These are phyloP conservation scores for Eilema griseolum DNA, from an alignment of 2,888 invertebrate species.

Conservation along the genomic window DNA sequence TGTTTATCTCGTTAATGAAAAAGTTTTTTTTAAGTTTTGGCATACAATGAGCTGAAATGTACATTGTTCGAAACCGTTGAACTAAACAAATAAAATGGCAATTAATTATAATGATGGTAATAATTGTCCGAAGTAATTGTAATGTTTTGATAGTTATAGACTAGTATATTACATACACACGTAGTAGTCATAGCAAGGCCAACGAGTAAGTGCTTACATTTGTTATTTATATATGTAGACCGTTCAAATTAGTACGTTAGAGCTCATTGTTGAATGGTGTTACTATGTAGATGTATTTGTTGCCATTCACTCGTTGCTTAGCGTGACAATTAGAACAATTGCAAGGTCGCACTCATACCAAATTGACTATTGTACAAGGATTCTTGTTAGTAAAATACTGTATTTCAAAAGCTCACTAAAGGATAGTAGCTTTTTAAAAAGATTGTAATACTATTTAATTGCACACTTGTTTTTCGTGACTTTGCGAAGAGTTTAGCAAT, in stretches of 20 bases:
- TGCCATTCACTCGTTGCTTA: constrained; percentile 66
- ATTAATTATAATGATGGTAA: constrained; percentile 47
- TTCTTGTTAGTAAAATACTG: constrained; percentile 38
- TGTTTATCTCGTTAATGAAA: constrained; percentile 38
- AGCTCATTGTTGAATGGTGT: constrained; percentile 64
- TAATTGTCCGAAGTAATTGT: constrained; percentile 24
- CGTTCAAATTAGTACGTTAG: constrained; percentile 57
- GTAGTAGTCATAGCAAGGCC: constrained; percentile 56
- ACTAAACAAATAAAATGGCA: constrained; percentile 34
- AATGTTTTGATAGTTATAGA: constrained; percentile 23
- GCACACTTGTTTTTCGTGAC: neutral
- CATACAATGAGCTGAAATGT: constrained; percentile 32
- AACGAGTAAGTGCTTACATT: constrained; percentile 50
- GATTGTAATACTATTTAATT: neutral
- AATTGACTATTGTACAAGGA: constrained; percentile 42
- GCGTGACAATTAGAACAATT: constrained; percentile 63
- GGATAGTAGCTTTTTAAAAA: neutral
- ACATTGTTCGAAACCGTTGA: constrained; percentile 35
- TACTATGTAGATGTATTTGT: constrained; percentile 66
- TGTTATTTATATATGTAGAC: constrained; percentile 57
- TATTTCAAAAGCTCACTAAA: neutral
- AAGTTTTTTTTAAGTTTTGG: constrained; percentile 35
- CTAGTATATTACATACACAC: constrained; percentile 27
- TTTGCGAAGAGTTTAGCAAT: neutral
- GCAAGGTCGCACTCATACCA: constrained; percentile 64